These are phyloP conservation scores for Pantherophis vulpinus DNA, from an alignment of 2,797 vertebrate species.

Conservation along the genomic window DNA sequence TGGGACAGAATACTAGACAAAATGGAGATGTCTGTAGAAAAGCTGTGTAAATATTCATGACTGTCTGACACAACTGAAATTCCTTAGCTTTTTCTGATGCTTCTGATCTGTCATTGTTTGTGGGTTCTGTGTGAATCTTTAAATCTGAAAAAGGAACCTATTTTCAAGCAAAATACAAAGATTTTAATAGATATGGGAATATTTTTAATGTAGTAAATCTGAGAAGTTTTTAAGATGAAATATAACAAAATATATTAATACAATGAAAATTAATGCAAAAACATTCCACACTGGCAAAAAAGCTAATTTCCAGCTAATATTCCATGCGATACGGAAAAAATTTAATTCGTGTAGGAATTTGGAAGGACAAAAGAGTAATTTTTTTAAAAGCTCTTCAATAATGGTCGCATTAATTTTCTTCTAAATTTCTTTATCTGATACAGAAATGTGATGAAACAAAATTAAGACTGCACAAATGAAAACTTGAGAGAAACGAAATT, in stretches of 20 bases:
- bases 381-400: neutral
- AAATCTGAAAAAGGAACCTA: conserved; percentile 28
- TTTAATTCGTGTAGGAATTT: neutral
- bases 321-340: neutral
- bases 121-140: conserved; percentile 39
- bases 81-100: neutral
- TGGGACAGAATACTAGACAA: neutral
- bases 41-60: neutral
- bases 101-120: conserved; percentile 40
- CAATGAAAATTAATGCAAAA: neutral
- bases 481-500: neutral
- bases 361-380: neutral
- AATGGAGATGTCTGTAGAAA: neutral
- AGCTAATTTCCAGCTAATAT: neutral
- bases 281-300: neutral
- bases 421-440: neutral
- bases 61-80: neutral
- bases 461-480: neutral
- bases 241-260: neutral
- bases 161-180: conserved; percentile 33
- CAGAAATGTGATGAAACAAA: neutral
- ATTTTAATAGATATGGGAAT: neutral
- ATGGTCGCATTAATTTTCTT: neutral
- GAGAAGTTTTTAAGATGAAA: conserved; percentile 9
- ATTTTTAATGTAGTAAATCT: conserved; percentile 3